A percentile compares a stretch with the other conserved stretches of the same genome.
Conservation (phyloP, 1,140 invertebrate species). For the Achroia grisella region DNA sequence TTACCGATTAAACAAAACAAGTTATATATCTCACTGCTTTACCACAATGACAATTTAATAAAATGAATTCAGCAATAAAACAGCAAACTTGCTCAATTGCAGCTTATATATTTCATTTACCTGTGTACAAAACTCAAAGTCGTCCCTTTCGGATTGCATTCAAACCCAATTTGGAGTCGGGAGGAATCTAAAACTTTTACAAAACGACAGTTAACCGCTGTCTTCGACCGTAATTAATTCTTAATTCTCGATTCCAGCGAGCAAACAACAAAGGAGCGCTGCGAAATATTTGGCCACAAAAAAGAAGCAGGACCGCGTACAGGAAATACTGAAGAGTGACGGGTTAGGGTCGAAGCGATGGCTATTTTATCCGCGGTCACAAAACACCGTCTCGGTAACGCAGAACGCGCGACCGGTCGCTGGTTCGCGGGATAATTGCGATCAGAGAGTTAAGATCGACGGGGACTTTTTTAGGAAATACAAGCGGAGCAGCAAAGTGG, state of each 20-base stretch:
- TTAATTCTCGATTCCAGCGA: slow-evolving; percentile 29
- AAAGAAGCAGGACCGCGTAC: slow-evolving; percentile 48
- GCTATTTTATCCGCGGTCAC: slow-evolving; percentile 45
- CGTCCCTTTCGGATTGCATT: not conserved
- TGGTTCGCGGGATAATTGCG: slow-evolving; percentile 29
- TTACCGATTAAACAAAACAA: no score
- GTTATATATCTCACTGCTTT: not conserved
- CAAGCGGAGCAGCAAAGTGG: slow-evolving; percentile 45
- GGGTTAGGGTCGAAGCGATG: slow-evolving; percentile 52
- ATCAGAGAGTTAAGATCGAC: slow-evolving; percentile 51
- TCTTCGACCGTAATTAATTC: slow-evolving; percentile 1
- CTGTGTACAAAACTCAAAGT: no score
- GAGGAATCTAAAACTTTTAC: not conserved
- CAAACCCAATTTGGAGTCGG: slow-evolving; percentile 3
- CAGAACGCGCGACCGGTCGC: slow-evolving; percentile 5
- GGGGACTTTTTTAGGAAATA: slow-evolving; percentile 56
- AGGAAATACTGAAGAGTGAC: slow-evolving; percentile 53
- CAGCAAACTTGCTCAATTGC: no score
- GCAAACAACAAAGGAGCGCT: slow-evolving; percentile 44
- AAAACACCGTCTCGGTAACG: slow-evolving; percentile 12
- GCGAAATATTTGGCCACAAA: slow-evolving; percentile 55
- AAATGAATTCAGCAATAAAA: no score
- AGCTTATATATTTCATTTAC: no score
- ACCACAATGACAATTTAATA: not conserved
- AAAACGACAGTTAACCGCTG: slow-evolving; percentile 5